Evolutionary conservation across 1,140 invertebrate species (phyloP).

Genomic region (Aphelinus certus): DNA sequence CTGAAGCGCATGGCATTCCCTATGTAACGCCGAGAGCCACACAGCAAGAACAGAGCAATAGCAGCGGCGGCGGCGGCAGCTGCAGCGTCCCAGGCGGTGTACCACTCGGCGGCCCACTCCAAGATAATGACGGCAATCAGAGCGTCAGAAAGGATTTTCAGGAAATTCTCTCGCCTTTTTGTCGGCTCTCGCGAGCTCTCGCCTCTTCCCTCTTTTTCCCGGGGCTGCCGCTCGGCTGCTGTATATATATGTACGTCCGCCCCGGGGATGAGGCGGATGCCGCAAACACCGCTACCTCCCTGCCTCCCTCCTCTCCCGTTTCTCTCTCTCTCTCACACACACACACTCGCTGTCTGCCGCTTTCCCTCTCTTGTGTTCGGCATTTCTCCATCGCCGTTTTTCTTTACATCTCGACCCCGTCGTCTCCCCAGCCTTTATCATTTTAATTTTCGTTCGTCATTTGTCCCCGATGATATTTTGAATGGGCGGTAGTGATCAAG

Average conservation of each 20-base stretch:
- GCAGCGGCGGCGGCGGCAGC: slow-evolving; percentile 5
- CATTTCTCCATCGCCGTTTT: no score
- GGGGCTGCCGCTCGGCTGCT: slow-evolving; percentile 32
- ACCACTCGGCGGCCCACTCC: slow-evolving; percentile 59
- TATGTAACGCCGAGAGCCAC: background rate
- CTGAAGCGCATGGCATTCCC: no score
- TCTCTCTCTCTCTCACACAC: background rate
- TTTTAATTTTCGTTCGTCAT: no score
- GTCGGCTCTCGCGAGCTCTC: slow-evolving; percentile 49
- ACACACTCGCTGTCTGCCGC: background rate
- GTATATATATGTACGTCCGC: slow-evolving; percentile 4
- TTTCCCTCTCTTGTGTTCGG: no score
- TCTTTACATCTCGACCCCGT: no score
- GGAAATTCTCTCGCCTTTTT: slow-evolving; percentile 68
- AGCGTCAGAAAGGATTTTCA: slow-evolving; percentile 66
- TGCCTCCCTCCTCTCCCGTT: slow-evolving; percentile 38
- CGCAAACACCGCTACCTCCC: slow-evolving; percentile 64
- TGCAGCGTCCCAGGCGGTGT: background rate
- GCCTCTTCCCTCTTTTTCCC: slow-evolving; percentile 20
- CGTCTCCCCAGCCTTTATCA: no score
- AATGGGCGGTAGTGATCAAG: no score
- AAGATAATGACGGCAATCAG: slow-evolving; percentile 67
- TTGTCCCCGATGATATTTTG: no score
- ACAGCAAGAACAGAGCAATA: background rate
- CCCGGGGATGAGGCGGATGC: slow-evolving; percentile 56